Conservation (phyloP, 2,113 vertebrate genomes). For the Corvus moneduloides region DNA sequence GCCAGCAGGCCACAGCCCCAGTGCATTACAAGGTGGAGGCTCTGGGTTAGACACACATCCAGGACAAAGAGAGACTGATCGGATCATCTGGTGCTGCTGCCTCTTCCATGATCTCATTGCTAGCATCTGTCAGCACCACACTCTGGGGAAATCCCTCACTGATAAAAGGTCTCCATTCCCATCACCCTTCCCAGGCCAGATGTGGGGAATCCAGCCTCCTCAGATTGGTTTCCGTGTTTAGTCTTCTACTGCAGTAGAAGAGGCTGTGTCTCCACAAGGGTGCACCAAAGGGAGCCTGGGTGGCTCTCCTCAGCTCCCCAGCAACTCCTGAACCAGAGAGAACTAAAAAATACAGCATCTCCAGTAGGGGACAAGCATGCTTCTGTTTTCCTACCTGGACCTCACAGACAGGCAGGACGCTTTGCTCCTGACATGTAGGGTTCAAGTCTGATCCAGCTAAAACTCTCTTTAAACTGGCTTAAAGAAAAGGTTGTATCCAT, state of each 20-base stretch:
- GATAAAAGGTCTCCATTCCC: background rate
- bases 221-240: background rate
- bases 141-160: background rate
- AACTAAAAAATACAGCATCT: background rate
- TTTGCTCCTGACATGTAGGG: background rate
- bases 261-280: background rate
- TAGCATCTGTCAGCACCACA: background rate
- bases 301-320: background rate
- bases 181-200: background rate
- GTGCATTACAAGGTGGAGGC: background rate
- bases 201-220: background rate
- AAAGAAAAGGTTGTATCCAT: background rate
- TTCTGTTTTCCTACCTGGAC: background rate
- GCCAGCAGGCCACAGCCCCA: background rate
- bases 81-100: background rate
- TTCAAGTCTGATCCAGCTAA: background rate
- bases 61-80: background rate
- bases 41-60: background rate
- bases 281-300: accelerated
- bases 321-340: background rate
- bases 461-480: background rate
- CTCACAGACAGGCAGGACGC: background rate
- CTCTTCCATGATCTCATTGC: constrained; percentile 6
- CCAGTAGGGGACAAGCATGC: accelerated
- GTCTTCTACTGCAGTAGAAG: background rate